Base-by-base conservation (phyloP, 2,113 vertebrate genomes). In the Passer domesticus region DNA sequence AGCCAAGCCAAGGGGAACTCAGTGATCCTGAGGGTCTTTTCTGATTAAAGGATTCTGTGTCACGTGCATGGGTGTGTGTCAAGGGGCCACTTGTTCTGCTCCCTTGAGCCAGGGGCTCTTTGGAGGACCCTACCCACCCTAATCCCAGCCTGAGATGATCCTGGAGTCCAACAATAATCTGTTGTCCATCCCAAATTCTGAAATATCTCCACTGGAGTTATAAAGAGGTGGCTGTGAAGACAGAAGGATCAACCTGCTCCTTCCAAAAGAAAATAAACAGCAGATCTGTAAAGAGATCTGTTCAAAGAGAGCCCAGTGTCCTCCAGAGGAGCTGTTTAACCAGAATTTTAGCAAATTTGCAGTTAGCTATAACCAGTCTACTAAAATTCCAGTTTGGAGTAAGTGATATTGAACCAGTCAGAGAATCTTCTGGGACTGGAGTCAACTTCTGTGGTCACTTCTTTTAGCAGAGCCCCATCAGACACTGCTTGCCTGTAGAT, bases 61-160 rank as follows among this genome's bases (percentile, higher is more conserved):
- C 31, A 1, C 1, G 3, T 12, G 18, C 30, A 2, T 1, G 11
- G 7, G 18, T 8, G 9, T 21, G 47, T 43, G 56, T 2, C 18
- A 33, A 33, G 11, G 44, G 68, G n/a, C 6, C 11, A 2, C 30
- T 13, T 49, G 33, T 3, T n/a, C 25, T 18, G 7, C 8, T 49
- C 10, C 49, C 13, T 19, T 16, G 37, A 47, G 27, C 55, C 30
- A 5, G 37, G 8, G 24, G 27, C 41, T 47, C 0, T 39, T 35
- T 66, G 56, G 28, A 55, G 43, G 9, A 15, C 13, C 22, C 9
- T 39, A 20, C 11, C 25, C 58, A 2, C 35, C 23, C 25, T 66
- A 8, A 44, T 15, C 31, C 39, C 28, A 49, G 10, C 4, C 33
- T 35, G 46, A 44, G 46, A 21, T 63, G 13, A 5, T 43, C 28